phyloP scores from a whole-genome alignment of 2,113 vertebrate species.

The Edolisoma coerulescens region DNA sequence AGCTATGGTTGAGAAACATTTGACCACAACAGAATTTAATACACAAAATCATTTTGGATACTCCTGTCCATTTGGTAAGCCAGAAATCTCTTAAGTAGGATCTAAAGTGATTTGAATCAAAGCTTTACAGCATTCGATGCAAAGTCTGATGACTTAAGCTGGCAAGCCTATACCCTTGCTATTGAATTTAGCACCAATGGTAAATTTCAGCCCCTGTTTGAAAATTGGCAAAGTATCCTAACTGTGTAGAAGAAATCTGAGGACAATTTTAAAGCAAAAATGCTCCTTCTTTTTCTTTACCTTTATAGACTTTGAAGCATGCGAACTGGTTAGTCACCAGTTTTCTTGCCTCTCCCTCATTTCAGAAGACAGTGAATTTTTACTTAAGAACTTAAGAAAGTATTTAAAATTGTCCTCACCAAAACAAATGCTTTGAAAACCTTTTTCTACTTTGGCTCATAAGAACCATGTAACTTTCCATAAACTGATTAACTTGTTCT shows the following conservation, averaged over 20 bases:
- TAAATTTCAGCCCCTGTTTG: background rate
- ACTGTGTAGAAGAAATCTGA: background rate
- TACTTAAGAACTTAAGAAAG: background rate
- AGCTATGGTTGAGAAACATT: background rate
- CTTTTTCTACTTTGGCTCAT: background rate
- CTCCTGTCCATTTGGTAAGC: background rate
- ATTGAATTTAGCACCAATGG: background rate
- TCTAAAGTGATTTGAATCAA: background rate
- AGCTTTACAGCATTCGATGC: background rate
- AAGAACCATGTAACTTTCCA: background rate
- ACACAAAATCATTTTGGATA: background rate
- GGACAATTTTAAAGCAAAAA: background rate
- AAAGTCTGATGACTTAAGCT: background rate
- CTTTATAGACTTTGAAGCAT: background rate
- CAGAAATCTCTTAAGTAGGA: background rate
- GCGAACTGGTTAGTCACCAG: background rate
- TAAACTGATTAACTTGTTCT: background rate
- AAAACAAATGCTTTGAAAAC: background rate
- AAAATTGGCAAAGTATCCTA: background rate
- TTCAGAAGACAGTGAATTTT: background rate
- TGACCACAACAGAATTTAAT: background rate
- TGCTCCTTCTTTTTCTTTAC: background rate
- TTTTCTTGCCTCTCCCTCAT: background rate
- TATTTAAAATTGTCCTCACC: background rate
- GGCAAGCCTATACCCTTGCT: background rate